These are phyloP conservation scores for Sinopyrophorus schimmeli DNA, from an alignment of 2,888 invertebrate genomes.

Conservation along the genomic window DNA sequence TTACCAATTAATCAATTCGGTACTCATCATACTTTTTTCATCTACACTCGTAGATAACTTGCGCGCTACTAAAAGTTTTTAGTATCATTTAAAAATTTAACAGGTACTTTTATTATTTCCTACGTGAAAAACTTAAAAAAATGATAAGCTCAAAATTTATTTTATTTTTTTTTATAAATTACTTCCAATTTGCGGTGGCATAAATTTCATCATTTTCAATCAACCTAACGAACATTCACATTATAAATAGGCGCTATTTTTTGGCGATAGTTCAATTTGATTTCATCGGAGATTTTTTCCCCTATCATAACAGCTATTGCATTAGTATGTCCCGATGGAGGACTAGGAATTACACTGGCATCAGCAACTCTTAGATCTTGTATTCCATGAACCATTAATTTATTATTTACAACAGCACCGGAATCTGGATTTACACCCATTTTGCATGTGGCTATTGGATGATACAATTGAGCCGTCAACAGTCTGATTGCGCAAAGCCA, in stretches of 20 bases:
- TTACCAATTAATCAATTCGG: too few species aligned
- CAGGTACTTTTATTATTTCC: too few species aligned
- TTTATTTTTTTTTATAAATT: too few species aligned
- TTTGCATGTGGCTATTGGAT: slow-evolving; percentile 58
- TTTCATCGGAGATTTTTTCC: slow-evolving; percentile 59
- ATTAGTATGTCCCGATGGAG: slow-evolving; percentile 58
- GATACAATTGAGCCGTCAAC: slow-evolving; percentile 55
- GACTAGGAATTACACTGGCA: slow-evolving; percentile 59
- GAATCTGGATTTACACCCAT: slow-evolving; percentile 58
- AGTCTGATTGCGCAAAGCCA: slow-evolving; percentile 57
- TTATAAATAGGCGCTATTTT: slow-evolving; percentile 1
- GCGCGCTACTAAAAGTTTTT: too few species aligned
- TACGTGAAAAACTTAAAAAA: too few species aligned
- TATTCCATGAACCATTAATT: slow-evolving; percentile 58
- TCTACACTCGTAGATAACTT: too few species aligned
- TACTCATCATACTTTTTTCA: too few species aligned
- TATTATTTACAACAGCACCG: slow-evolving; percentile 54
- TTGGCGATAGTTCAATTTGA: slow-evolving; percentile 42
- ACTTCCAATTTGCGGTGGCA: too few species aligned
- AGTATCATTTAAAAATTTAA: too few species aligned
- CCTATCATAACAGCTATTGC: slow-evolving; percentile 60
- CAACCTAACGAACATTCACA: too few species aligned
- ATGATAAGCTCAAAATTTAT: too few species aligned
- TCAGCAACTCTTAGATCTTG: slow-evolving; percentile 58
- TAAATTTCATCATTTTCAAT: too few species aligned